Evolutionary conservation across 1,140 invertebrate species (phyloP), one percentile per base, ranked within the genome.

Genomic region (Drosophila leontia): DNA sequence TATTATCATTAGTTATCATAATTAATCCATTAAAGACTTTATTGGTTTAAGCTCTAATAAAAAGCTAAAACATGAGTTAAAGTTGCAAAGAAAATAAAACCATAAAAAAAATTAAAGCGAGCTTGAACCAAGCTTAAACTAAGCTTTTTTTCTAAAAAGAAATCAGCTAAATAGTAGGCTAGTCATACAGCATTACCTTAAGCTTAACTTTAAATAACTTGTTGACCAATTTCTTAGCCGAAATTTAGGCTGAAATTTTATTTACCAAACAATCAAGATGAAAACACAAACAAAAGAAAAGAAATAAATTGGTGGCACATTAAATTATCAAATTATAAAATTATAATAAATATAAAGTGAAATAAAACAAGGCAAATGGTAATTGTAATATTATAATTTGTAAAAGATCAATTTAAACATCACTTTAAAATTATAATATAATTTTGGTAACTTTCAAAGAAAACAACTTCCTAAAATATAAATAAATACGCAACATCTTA

Each of bases 1-100:
- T 32, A 32, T 64, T 44, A 26, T 44, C 19, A 63, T 59, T 58
- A 12, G 19, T 29, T 59, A 48, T 48, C 42, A 48, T 12, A 39
- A 57, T 57, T 8, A 29, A 48, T 5, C 15, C 23, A 32, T 34
- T 48, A 32, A 60, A 32, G 17, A 42, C 29, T 34, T 23, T 19
- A 64, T 62, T 15, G 9, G 3, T 7, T 55, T 42, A 42, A 64
- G 29, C 55, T 42, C 7, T 15, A 64, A 42, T 42, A 26, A 61
- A 64, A 44, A 60, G 37, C 15, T 3, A 61, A 64, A 34, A 32
- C 15, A 29, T n/a, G 39, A n/a, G 3, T 41, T 42, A 32, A 63
- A 19, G 17, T 13, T 29, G 7, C 0, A 7, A 12, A 7, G 0
- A 2, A 11, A 37, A 3, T 19, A 11, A 34, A 48, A 37, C 35